phyloP scores from a whole-genome alignment of 2,113 vertebrate genomes.

The Spheniscus mendiculus region DNA sequence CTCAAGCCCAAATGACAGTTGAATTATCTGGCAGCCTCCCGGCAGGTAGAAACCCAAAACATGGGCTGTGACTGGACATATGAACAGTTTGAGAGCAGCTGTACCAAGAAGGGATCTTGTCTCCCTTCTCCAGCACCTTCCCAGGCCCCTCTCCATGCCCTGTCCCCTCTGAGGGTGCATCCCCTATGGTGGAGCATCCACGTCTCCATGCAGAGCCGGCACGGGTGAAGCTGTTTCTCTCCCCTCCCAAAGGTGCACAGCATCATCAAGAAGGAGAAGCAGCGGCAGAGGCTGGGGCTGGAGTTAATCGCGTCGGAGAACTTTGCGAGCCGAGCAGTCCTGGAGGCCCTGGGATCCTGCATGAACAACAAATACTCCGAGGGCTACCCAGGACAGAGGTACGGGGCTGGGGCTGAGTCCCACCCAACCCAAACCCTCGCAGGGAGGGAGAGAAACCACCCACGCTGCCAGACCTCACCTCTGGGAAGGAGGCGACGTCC shows the following conservation, averaged over 20 bases:
- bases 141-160: neutral
- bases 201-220: neutral
- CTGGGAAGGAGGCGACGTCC: neutral
- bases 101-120: neutral
- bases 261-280: slow-evolving; percentile 95
- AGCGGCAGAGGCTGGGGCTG: slow-evolving; percentile 86
- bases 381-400: slow-evolving; percentile 97
- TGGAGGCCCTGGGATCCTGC: slow-evolving; percentile 96
- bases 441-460: neutral
- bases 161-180: neutral
- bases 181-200: neutral
- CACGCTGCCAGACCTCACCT: neutral
- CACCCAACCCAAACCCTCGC: neutral
- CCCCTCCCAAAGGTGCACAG: slow-evolving; percentile 81
- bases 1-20: neutral
- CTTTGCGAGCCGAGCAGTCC: slow-evolving; percentile 92
- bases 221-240: neutral
- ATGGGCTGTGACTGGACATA: neutral
- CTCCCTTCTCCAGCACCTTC: neutral
- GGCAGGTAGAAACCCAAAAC: neutral
- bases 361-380: slow-evolving; percentile 99
- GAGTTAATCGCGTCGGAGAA: slow-evolving; percentile 97
- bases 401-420: neutral
- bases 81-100: neutral
- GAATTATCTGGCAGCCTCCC: neutral